Evolutionary conservation across 2,113 vertebrate species (phyloP), one percentile per base, ranked within the genome.

Genomic region (Oxyura jamaicensis): DNA sequence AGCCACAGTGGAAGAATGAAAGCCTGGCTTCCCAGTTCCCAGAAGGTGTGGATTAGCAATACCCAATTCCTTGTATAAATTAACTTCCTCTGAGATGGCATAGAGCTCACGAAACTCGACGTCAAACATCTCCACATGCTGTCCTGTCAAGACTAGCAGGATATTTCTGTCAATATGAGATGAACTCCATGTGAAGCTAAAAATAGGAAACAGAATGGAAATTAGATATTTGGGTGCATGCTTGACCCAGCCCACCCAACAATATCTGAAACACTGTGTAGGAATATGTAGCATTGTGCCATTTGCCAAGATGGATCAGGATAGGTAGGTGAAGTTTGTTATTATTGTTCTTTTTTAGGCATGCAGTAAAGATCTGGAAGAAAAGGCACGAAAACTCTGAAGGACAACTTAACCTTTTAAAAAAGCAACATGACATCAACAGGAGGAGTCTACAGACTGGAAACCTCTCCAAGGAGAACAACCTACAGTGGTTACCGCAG

Each of bases 101-200:
- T 99, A 99, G 17, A 99, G 98, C 95, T 99, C 99, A 14, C 99
- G 98, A 96, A 99, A 99, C 95, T 99, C 99, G 25, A 96, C 44
- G 14, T 99, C 99, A 46, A 99, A 99, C 94, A 98, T 97, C 89
- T 99, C 99, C 20, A 99, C 98, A 0, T 99, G 98, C 95, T 99
- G 99, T 18, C 99, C 99, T 1, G 98, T 98, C 97, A 99, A 98
- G 74, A 99, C 96, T 5, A 99, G 98, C 86, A 99, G 98, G 88
- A 99, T 98, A 95, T 99, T 99, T 90, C 99, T 98, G 97, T 99
- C 99, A 94, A 99, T 97, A 15, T 99, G 98, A 19, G 98, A 98
- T 23, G 99, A 98, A 29, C 97, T 98, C 99, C 99, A 99, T 3
- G 98, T 98, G 96, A 99, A 99, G 85, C 99, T 99, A 71, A 65